Evolutionary conservation across 2,888 invertebrate species (phyloP), one percentile per base, ranked within the genome.

Genomic region (Ferdinandea cuprea): DNA sequence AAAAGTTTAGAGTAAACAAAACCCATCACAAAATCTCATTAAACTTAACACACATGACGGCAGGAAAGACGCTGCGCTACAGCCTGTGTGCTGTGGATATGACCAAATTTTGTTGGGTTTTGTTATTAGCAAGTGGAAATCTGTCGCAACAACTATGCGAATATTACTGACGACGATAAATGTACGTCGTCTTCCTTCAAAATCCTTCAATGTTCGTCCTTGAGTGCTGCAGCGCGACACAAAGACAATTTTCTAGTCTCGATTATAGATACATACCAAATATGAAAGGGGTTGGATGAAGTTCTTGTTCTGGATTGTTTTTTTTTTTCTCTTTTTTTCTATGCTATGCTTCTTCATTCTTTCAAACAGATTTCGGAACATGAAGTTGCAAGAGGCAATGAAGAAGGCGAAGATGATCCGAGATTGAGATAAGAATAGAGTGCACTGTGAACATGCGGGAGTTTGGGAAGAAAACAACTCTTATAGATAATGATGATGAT

Each of bases 1-100:
- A 44, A 58, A 81, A 13, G 7, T 63, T 37, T 54, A 48, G 50
- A 69, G 58, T 80, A 74, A 80, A 80, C 74, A 74, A 69, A 74
- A 65, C 25, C 58, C 74, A 74, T 80, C 80, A 74, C 58, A 54
- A 58, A 81, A 81, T 76, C 69, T 81, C 80, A 81, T 81, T 81
- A 76, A 74, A 81, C 65, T 65, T 40, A 30, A 63, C 65, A 72
- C 69, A 71, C 63, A 40, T 35, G 19, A 44, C 25, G 40, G 52
- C 13, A 11, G 35, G 0, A 42, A 58, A 13, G 44, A 68, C 25
- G 9, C 40, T 5, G 35, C 32, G 40, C 40, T n/a, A n/a, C n/a
- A n/a, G n/a, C n/a, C n/a, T n/a, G n/a, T n/a, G n/a, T n/a, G n/a
- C n/a, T n/a, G n/a, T n/a, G n/a, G 44, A 44, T 44, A 48, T 44